Evolutionary conservation across 2,797 vertebrate genomes (phyloP), one percentile per base, ranked within the genome.

Genomic region (Sternarchorhynchus goeldii): DNA sequence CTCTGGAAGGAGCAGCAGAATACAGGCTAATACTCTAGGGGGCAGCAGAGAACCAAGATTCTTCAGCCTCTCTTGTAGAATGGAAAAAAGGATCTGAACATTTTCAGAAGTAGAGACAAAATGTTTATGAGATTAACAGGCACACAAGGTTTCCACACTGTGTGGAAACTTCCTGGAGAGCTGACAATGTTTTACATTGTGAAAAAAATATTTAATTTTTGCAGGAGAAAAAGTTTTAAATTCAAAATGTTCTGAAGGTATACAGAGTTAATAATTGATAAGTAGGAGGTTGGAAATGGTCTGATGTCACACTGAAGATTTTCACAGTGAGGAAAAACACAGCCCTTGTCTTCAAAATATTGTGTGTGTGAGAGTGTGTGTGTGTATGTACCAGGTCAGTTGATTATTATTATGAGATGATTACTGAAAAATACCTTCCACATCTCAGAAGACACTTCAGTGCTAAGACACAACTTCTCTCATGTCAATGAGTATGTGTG

Each of bases 221-320:
- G 45, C 45, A 50, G 45, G 14, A 50, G 14, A 12, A 50, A 45
- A 50, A 50, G 45, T 50, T 41, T 7, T 41, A 7, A 2, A 2
- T 8, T 45, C 8, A 50, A 50, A 34, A 34, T 70, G 71, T 71
- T 64, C 58, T 41, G 6, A 71, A 41, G 8, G 66, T 5, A 0
- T 17, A 2, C 50, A 63, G 16, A 71, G 67, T 77, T 71, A 77
- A 77, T 77, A 16, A 63, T 71, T 71, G 34, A 8, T 32, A 3
- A 14, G 39, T 25, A 45, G 29, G 39, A 20, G 39, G 18, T 1
- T 17, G 20, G 21, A 45, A 34, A 64, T 64, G 62, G 16, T 18
- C 32, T 18, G 65, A 50, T 68, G 41, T 66, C 39, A 67, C 39
- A 1, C 45, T 50, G 39, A 41, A 41, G 39, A 67, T 20, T 45